These are phyloP conservation scores for Carcina quercana DNA, from an alignment of 2,888 invertebrate genomes.

Conservation along the genomic window DNA sequence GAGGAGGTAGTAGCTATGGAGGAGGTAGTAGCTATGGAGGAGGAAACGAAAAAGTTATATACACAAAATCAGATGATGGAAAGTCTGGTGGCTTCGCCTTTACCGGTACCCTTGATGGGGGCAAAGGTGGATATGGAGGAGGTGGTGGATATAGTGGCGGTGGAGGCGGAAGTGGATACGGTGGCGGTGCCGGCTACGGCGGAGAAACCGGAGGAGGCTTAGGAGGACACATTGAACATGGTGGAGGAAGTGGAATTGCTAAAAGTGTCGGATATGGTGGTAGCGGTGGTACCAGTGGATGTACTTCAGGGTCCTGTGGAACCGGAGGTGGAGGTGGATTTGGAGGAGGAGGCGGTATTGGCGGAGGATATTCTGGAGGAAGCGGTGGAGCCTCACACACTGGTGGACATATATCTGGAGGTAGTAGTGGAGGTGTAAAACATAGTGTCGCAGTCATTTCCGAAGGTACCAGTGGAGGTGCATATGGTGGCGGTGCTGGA, in stretches of 20 bases:
- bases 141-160: conserved; percentile 44
- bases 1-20: conserved; percentile 16
- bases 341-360: conserved; percentile 11
- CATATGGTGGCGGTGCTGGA: conserved; percentile 15
- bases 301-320: conserved; percentile 9
- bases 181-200: conserved; percentile 15
- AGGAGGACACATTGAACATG: conserved; percentile 25
- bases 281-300: too few relatives aligned
- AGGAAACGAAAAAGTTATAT: conserved; percentile 40
- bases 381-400: conserved; percentile 2
- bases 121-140: conserved; percentile 56
- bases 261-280: conserved; percentile 13
- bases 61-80: conserved; percentile 53
- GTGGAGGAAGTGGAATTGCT: conserved; percentile 12
- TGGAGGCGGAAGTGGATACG: conserved; percentile 28
- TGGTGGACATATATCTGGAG: conserved; percentile 15
- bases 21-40: conserved; percentile 23
- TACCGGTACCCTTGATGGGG: conserved; percentile 46
- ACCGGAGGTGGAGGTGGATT: conserved; percentile 12
- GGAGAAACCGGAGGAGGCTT: conserved; percentile 30
- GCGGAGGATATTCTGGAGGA: conserved; percentile 9
- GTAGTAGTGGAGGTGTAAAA: conserved; percentile 34
- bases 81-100: conserved; percentile 63
- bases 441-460: conserved; percentile 14
- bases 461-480: conserved; percentile 15